Evolutionary conservation across 2,797 vertebrate species (phyloP), one percentile per base, ranked within the genome.

Genomic region (Cynopterus sphinx): DNA sequence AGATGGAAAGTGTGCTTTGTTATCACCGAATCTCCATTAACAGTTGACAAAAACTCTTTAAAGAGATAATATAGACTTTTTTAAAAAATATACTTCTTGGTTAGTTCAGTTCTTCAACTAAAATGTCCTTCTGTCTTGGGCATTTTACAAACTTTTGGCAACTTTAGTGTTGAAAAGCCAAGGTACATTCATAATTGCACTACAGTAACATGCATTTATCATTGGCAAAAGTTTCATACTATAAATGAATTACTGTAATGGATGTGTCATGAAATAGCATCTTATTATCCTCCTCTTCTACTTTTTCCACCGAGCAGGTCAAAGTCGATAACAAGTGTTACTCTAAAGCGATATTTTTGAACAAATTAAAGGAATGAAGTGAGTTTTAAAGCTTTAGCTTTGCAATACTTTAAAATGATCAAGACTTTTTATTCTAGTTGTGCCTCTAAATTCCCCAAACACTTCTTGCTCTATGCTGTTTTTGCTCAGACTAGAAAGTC

Each of bases 181-280:
- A 97, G 92, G 96, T 97, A 94, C 96, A 96, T 97, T 98, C 97
- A 97, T 98, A 98, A 98, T 98, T 98, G 97, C n/a, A 96, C 88
- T 70, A 94, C 33, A 95, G 75, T 92, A 98, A 97, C 95, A 87
- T 33, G 84, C 95, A 98, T 97, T 98, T 98, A 98, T 98, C 97
- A 98, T 73, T 97, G 94, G 96, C 96, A 98, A 97, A 96, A 65
- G 63, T 90, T 98, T 95, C 55, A 1, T 95, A 96, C 68, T 95
- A 92, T 93, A 98, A 98, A 98, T 96, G 97, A 98, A 98, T 98
- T 98, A 97, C 96, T 96, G 67, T 97, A 98, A 98, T 98, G 97
- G 96, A 97, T 95, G 92, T 97, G 97, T 97, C 97, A 97, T 96
- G 95, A 97, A 98, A 98, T 97, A 96, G 91, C 95, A 98, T 97